phyloP scores from a whole-genome alignment of 53 echinoderm and acorn worm species.

The Glandiceps talaboti region DNA sequence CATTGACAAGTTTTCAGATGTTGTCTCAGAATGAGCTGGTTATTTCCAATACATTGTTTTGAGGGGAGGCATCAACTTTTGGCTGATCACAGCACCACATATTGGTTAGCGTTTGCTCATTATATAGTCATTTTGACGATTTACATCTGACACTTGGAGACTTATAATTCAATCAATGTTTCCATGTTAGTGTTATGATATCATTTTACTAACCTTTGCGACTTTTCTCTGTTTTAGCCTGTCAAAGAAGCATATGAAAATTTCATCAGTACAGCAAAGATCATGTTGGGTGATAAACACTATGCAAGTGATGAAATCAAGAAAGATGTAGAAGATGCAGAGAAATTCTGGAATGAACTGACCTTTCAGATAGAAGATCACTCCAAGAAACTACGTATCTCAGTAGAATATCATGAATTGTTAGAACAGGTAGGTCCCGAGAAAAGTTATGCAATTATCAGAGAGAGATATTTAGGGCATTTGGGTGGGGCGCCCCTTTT shows the following conservation, averaged over 20 bases:
- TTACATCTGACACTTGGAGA: too few species aligned
- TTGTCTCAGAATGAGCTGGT: too few species aligned
- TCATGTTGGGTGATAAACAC: slow-evolving; percentile 48
- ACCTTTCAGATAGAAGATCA: slow-evolving; percentile 63
- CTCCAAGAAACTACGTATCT: slow-evolving; percentile 52
- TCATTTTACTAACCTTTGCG: too few species aligned
- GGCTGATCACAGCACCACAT: too few species aligned
- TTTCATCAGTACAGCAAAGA: slow-evolving; percentile 67
- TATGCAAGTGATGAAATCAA: slow-evolving; percentile 35
- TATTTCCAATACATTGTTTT: too few species aligned
- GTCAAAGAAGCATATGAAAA: slow-evolving; percentile 56
- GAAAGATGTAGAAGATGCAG: slow-evolving; percentile 69
- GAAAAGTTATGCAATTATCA: neutral
- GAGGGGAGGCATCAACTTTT: too few species aligned
- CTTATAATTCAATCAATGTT: too few species aligned
- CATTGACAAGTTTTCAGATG: too few species aligned
- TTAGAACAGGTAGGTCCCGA: slow-evolving; percentile 55
- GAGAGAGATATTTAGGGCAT: neutral
- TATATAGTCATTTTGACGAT: too few species aligned
- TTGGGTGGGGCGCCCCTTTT: too few species aligned
- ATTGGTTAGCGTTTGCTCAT: too few species aligned
- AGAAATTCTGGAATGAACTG: slow-evolving; percentile 56
- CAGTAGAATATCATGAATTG: slow-evolving; percentile 68
- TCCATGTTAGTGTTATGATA: too few species aligned
- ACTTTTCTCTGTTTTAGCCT: slow-evolving; percentile 27